Conservation (phyloP, 2,113 vertebrate genomes). For the Ardeotis arabs region DNA sequence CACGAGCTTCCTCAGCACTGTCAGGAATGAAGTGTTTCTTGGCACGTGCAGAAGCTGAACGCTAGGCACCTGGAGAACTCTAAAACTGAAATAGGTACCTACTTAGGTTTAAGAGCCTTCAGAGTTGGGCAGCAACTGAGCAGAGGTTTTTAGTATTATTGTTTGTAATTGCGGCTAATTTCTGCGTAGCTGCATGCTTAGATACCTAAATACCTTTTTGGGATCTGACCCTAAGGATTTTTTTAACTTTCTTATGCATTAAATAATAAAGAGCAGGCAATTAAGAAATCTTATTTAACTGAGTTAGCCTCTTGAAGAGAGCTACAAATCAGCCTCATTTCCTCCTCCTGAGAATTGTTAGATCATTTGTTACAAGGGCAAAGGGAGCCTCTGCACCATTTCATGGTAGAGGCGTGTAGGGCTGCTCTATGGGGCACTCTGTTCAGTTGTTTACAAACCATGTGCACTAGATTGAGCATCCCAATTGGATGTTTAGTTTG, state of each 20-base stretch:
- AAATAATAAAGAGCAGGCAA: constrained; percentile 41
- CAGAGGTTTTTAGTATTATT: neutral
- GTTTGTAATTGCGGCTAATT: neutral
- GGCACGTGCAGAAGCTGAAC: neutral
- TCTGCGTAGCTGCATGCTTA: neutral
- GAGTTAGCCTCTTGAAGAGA: constrained; percentile 3
- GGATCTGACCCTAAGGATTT: neutral
- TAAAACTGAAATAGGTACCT: constrained; percentile 38
- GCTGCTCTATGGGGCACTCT: constrained; percentile 6
- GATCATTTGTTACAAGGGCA: constrained; percentile 25
- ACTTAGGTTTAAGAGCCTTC: constrained; percentile 39
- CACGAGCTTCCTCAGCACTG: neutral
- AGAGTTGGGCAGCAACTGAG: constrained; percentile 1
- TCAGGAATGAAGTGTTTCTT: constrained; percentile 22
- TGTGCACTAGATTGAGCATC: neutral
- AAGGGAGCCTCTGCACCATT: constrained; percentile 6
- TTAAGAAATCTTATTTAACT: constrained; percentile 36
- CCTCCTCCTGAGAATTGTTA: constrained; percentile 35
- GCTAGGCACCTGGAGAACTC: constrained; percentile 13
- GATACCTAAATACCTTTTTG: neutral
- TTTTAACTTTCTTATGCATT: neutral
- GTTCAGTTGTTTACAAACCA: constrained; percentile 42
- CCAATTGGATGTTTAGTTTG: constrained; percentile 43
- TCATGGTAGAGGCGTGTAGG: neutral
- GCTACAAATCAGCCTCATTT: constrained; percentile 40